A percentile compares a stretch with the other conserved stretches of the same genome.
Evolutionary conservation across 2,888 invertebrate genomes (phyloP).

Genomic region (Drosophila kanekoi): DNA sequence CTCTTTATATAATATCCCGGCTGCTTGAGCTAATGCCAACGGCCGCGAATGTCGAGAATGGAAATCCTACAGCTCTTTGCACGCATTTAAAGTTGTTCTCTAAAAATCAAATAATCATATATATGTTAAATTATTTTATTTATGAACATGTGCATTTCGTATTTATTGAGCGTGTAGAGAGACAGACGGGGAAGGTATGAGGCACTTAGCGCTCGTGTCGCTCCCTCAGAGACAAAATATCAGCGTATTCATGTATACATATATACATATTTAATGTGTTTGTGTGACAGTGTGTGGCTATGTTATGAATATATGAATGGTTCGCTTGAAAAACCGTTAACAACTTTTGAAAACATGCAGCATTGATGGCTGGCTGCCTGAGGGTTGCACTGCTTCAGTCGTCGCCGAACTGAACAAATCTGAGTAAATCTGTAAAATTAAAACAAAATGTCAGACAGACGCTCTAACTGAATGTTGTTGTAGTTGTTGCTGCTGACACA

Average conservation of each 20-base stretch:
- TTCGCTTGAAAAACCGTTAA: constrained; percentile 45
- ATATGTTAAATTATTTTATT: constrained; percentile 8
- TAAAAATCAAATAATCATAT: constrained; percentile 5
- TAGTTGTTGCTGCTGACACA: constrained; percentile 18
- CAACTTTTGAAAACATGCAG: constrained; percentile 56
- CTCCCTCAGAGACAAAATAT: constrained; percentile 8
- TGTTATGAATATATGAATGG: constrained; percentile 57
- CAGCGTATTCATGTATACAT: neutral
- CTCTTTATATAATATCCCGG: neutral
- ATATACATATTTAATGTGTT: neutral
- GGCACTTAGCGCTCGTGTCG: constrained; percentile 7
- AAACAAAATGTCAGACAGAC: constrained; percentile 69
- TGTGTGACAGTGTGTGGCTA: constrained; percentile 4
- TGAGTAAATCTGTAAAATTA: constrained; percentile 74
- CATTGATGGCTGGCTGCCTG: constrained; percentile 53
- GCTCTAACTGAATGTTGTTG: constrained; percentile 6
- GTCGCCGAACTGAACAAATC: constrained; percentile 46
- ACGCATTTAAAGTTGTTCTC: constrained; percentile 8
- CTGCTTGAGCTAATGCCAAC: neutral
- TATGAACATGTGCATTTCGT: constrained; percentile 25
- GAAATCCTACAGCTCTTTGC: constrained; percentile 11
- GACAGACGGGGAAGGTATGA: neutral
- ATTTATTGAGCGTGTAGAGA: constrained; percentile 24
- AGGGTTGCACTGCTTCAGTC: constrained; percentile 31
- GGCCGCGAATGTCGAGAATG: constrained; percentile 7